Evolutionary conservation across 2,113 vertebrate genomes (phyloP).

Genomic region (Psilopsiagon aurifrons): DNA sequence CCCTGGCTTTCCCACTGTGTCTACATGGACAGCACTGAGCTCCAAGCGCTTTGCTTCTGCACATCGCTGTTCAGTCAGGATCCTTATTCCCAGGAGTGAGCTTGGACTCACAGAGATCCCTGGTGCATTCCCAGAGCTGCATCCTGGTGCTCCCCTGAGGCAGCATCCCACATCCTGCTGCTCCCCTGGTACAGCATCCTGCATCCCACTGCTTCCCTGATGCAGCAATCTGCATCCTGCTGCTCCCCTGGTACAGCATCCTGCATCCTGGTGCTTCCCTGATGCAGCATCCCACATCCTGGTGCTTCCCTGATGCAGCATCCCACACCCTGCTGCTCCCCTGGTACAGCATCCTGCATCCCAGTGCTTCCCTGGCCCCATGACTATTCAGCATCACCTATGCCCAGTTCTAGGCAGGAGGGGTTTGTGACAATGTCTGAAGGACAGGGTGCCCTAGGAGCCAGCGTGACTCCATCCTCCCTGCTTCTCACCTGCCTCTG

Average conservation of each 20-base stretch:
- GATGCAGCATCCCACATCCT: accelerated
- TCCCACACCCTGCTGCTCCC: accelerated
- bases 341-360: no score
- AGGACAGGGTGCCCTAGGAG: not conserved
- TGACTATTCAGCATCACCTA: accelerated
- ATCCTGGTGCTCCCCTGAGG: not conserved
- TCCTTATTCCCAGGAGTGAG: not conserved
- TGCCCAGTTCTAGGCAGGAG: not conserved
- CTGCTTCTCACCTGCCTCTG: not conserved
- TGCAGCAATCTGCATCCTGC: not conserved
- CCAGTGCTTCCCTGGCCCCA: not conserved
- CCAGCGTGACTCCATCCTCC: not conserved
- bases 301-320: no score
- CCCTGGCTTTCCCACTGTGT: not conserved
- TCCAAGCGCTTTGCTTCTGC: not conserved
- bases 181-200: not conserved
- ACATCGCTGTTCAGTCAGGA: accelerated
- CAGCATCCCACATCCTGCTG: not conserved
- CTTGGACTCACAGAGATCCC: accelerated
- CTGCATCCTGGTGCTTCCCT: no score
- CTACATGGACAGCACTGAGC: not conserved
- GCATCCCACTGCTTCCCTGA: accelerated
- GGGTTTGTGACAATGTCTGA: not conserved
- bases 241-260: no score
- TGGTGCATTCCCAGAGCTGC: accelerated